Evolutionary conservation across 2,113 vertebrate species (phyloP).

Genomic region (Oncorhynchus clarkii): DNA sequence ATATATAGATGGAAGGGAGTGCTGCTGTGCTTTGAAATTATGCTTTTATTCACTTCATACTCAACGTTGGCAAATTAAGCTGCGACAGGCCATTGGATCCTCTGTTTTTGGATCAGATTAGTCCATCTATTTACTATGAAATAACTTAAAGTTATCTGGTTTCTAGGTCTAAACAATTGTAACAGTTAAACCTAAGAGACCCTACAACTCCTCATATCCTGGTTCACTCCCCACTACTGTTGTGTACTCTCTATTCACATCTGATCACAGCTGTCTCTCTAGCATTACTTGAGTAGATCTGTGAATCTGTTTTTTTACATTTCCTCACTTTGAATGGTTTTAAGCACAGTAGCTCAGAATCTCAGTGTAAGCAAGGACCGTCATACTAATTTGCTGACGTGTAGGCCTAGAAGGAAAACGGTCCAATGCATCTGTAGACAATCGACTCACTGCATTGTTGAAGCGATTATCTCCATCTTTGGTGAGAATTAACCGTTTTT

Average conservation of each 20-base stretch:
- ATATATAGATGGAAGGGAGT: constrained; percentile 28
- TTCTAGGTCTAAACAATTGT: not conserved
- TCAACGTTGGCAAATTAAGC: not conserved
- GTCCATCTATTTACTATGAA: not conserved
- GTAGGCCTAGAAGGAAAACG: not conserved
- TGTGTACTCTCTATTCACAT: not conserved
- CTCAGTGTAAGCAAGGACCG: not conserved
- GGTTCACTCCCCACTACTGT: not conserved
- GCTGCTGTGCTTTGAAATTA: not conserved
- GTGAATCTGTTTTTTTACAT: not conserved
- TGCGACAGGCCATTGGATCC: not conserved
- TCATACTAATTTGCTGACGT: not conserved
- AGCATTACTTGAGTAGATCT: not conserved
- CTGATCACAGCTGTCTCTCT: not conserved
- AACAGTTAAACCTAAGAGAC: not conserved
- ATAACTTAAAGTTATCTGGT: not conserved
- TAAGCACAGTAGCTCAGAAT: not conserved
- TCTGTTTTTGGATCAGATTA: not conserved
- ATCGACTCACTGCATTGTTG: too few species aligned
- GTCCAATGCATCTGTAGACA: not conserved
- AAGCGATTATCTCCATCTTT: not conserved
- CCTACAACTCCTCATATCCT: not conserved
- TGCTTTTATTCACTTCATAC: not conserved
- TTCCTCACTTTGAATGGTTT: not conserved
- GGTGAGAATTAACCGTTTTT: not conserved